Evolutionary conservation across 2,797 vertebrate genomes (phyloP).

Genomic region (Knipowitschia caucasica): DNA sequence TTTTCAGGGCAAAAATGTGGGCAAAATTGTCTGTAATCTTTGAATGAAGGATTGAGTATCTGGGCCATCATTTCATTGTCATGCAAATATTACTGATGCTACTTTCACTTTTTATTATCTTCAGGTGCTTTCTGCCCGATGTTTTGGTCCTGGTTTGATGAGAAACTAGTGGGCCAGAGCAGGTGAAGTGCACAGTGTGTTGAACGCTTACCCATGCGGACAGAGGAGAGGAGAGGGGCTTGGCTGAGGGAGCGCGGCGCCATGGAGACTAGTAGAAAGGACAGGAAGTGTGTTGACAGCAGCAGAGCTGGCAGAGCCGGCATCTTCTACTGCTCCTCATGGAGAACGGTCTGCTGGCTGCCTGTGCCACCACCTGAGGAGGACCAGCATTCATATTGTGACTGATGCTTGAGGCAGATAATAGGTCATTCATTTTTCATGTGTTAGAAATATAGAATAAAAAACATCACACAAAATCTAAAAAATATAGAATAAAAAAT

Average conservation of each 20-base stretch:
- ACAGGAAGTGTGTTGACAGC: slow-evolving; percentile 87
- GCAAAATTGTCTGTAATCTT: neutral
- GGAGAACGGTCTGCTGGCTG: slow-evolving; percentile 91
- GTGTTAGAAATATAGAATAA: too few relatives aligned
- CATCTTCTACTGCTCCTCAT: slow-evolving; percentile 98
- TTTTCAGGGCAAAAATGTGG: neutral
- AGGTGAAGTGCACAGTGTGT: neutral
- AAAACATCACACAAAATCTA: too few relatives aligned
- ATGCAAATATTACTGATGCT: neutral
- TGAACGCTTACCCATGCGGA: slow-evolving; percentile 84
- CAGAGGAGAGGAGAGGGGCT: slow-evolving; percentile 81
- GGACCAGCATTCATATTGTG: slow-evolving; percentile 31
- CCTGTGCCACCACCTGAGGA: slow-evolving; percentile 84
- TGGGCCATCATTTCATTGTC: neutral
- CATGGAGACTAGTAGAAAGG: slow-evolving; percentile 77
- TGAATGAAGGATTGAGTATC: neutral
- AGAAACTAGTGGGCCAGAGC: neutral
- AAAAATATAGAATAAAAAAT: too few relatives aligned
- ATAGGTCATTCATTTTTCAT: too few relatives aligned
- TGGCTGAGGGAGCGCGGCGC: slow-evolving; percentile 74
- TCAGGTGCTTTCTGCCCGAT: neutral
- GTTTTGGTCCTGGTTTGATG: neutral
- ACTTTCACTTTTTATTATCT: slow-evolving; percentile 1
- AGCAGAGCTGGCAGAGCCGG: slow-evolving; percentile 92
- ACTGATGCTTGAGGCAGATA: neutral